These are phyloP conservation scores for Porites divaricata DNA, from an alignment of 92 coral and sea anemone species.

Conservation along the genomic window DNA sequence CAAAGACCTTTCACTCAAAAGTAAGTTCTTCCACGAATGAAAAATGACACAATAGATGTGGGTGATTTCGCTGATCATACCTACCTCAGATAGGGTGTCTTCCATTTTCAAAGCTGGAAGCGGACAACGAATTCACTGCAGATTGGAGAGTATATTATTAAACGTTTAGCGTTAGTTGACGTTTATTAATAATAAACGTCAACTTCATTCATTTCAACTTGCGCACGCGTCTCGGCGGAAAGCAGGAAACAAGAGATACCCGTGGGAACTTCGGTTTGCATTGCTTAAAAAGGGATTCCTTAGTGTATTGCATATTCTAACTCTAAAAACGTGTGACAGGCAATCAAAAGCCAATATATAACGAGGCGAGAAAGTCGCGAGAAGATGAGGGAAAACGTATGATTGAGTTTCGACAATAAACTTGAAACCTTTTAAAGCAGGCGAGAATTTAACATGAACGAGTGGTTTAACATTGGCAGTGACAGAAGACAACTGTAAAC, in stretches of 20 bases:
- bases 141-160: neutral
- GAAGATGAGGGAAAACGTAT: neutral
- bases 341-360: slow-evolving; percentile 23
- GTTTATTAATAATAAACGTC: no score
- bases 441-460: neutral
- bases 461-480: no score
- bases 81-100: neutral
- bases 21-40: neutral
- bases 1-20: neutral
- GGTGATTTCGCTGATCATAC: no score
- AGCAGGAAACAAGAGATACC: neutral
- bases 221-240: neutral
- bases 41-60: neutral
- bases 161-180: no score
- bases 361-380: neutral
- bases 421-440: neutral
- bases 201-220: neutral
- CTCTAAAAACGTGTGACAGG: slow-evolving; percentile 8
- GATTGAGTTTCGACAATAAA: neutral
- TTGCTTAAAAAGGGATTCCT: neutral
- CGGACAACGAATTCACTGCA: neutral
- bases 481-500: no score
- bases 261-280: slow-evolving; percentile 13
- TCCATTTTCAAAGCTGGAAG: neutral
- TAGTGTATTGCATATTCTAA: neutral